phyloP scores from a whole-genome alignment of 2,888 invertebrate species.

The Oscheius sp. region DNA sequence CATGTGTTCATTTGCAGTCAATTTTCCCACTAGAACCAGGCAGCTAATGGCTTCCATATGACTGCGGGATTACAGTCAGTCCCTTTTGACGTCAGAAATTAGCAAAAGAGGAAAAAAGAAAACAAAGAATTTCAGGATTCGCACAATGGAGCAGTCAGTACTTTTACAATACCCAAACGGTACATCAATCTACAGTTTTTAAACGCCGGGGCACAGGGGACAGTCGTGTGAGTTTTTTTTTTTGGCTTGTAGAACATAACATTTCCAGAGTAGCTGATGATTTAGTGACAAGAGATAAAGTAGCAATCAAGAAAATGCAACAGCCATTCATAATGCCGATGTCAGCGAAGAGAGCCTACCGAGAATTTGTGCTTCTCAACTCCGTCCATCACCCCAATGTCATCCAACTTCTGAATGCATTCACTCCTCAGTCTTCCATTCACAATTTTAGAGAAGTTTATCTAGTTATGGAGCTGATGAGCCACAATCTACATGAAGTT shows the following conservation, averaged over 20 bases:
- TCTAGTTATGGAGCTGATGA: constrained; percentile 84
- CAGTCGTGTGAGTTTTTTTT: constrained; percentile 50
- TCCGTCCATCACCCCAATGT: constrained; percentile 99
- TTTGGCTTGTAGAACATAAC: neutral
- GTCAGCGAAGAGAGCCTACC: constrained; percentile 97
- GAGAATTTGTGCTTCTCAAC: constrained; percentile 99
- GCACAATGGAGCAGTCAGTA: constrained; percentile 20
- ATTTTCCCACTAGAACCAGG: constrained; percentile 12
- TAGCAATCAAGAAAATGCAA: constrained; percentile 98
- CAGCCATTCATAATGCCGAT: constrained; percentile 99
- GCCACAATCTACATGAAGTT: constrained; percentile 57
- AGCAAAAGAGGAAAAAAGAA: no score
- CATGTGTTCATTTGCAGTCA: neutral
- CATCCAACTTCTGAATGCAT: constrained; percentile 97
- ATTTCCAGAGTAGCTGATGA: constrained; percentile 90
- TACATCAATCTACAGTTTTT: constrained; percentile 50
- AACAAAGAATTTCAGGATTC: constrained; percentile 19
- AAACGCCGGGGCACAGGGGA: constrained; percentile 59
- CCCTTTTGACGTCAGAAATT: no score
- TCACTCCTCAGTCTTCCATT: constrained; percentile 94
- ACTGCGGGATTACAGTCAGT: no score
- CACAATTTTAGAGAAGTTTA: constrained; percentile 98
- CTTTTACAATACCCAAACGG: constrained; percentile 39
- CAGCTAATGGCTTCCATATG: neutral
- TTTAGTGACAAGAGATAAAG: constrained; percentile 87